Evolutionary conservation across 2,888 invertebrate species (phyloP), one percentile per base, ranked within the genome.

Genomic region (Euphydryas editha): DNA sequence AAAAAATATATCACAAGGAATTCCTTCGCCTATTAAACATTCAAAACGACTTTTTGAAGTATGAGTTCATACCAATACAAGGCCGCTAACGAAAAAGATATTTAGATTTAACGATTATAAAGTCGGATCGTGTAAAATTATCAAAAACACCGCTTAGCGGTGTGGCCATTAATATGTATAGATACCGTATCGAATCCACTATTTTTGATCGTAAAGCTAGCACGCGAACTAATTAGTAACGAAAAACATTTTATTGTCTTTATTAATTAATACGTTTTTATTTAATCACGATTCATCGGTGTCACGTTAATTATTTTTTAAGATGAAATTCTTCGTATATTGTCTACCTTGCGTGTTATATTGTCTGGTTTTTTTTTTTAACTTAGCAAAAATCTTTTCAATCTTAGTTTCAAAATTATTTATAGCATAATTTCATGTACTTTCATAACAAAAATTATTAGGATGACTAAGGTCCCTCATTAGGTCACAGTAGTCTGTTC

Each of bases 131-230:
- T 51, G 51, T 68, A 71, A 68, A 70, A 69, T 72, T 72, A 71
- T 75, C 73, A 78, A 75, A 76, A 65, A 75, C 72, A 75, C 78
- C 79, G 73, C 67, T 65, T 73, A 77, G 74, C 30, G 30, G 76
- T 76, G 76, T 76, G 72, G 65, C 68, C 44, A 69, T 68, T 69
- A 65, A 44, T 58, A 47, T 37, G 63, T 73, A 73, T 71, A 65
- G 70, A 72, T 72, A 75, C 77, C 81, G 76, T 79, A 71, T 70
- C 79, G 55, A 81, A 81, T 81, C 69, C 72, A 78, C 72, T 76
- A 80, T 79, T 78, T 79, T 80, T 70, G 75, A 80, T 79, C 79
- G 71, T 80, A 80, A 80, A 80, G 63, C 73, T 57, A 63, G 70
- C 80, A 80, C 80, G 81, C 80, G 78, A 81, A 73, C 75, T 69